Conservation (phyloP, 2,888 invertebrate species). For the Malthinus seriepunctatus region DNA sequence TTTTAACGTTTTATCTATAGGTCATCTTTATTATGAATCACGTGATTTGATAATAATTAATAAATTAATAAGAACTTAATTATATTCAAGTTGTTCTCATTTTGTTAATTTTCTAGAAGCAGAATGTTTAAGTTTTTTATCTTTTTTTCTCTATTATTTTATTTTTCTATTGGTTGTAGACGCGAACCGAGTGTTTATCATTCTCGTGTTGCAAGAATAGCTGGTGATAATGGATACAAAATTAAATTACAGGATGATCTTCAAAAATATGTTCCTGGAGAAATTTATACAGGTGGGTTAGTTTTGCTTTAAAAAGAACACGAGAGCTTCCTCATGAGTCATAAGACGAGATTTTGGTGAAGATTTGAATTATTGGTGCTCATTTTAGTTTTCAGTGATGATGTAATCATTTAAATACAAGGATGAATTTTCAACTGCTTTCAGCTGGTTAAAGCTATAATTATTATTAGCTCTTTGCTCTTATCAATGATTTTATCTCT, state of each 20-base stretch:
- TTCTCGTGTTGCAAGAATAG: conserved; percentile 60
- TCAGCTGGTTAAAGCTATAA: background rate
- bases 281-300: conserved; percentile 72
- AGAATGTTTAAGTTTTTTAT: conserved; percentile 15
- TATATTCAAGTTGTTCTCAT: background rate
- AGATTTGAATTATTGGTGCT: no score
- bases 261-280: conserved; percentile 80
- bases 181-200: conserved; percentile 56
- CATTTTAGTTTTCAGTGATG: no score
- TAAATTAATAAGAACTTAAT: background rate
- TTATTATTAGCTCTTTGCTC: conserved; percentile 2
- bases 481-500: background rate
- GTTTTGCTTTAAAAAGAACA: background rate
- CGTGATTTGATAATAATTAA: background rate
- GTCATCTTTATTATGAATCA: background rate
- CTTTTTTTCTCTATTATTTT: conserved; percentile 6
- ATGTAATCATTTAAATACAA: conserved; percentile 42
- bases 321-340: no score
- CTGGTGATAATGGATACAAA: conserved; percentile 86
- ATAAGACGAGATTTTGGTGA: no score
- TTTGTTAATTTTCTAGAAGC: background rate
- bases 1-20: background rate
- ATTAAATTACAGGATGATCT: conserved; percentile 79
- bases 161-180: conserved; percentile 47
- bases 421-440: conserved; percentile 2